These are phyloP conservation scores for Bucorvus abyssinicus DNA, from an alignment of 2,797 vertebrate genomes.

Conservation along the genomic window DNA sequence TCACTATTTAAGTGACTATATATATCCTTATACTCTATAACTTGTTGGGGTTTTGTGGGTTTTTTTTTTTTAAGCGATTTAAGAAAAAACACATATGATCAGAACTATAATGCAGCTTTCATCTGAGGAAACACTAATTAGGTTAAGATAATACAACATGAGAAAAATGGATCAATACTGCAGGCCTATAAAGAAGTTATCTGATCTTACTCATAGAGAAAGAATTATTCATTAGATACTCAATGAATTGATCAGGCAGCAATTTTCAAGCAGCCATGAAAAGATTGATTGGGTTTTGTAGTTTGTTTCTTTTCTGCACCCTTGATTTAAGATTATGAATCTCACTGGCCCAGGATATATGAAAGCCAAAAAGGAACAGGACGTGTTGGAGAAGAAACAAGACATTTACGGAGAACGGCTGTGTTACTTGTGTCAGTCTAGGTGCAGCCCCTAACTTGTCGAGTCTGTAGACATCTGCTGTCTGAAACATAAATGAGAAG, in stretches of 20 bases:
- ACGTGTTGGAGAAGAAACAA: not conserved
- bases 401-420: rapidly evolving
- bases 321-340: not conserved
- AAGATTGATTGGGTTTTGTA: not conserved
- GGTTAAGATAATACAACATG: not conserved
- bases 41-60: not conserved
- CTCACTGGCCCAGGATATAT: not conserved
- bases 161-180: not conserved
- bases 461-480: not conserved
- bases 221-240: not conserved
- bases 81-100: not conserved
- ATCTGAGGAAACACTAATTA: not conserved
- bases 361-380: not conserved
- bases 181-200: not conserved
- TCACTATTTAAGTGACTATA: not conserved
- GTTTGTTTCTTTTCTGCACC: not conserved
- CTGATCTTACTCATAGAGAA: not conserved
- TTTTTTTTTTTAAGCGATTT: not conserved
- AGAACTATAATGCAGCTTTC: not conserved
- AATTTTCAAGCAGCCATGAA: not conserved
- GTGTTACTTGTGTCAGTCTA: not conserved
- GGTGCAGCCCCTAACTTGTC: not conserved
- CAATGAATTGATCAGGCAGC: not conserved
- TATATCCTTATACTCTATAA: not conserved
- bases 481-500: not conserved